phyloP scores from a whole-genome alignment of 2,113 vertebrate species.

The Hippocampus zosterae region DNA sequence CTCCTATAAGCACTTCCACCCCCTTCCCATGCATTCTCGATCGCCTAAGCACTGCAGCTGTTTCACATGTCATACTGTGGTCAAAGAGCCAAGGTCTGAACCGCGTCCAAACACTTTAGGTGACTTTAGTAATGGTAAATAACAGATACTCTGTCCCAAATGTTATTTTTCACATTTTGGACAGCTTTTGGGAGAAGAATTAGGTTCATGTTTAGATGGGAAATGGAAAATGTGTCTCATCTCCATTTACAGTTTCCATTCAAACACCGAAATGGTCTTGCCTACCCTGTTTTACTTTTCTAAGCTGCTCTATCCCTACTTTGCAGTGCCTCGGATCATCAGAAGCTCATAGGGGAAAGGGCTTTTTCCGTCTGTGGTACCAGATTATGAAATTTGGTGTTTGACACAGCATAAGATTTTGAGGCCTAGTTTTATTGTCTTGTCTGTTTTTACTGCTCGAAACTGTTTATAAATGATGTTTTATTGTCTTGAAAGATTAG shows the following conservation, averaged over 20 bases:
- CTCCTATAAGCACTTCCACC: constrained; percentile 17
- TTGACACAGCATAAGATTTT: no score
- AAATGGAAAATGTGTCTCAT: neutral
- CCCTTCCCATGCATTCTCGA: constrained; percentile 24
- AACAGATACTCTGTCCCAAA: neutral
- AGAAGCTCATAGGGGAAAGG: no score
- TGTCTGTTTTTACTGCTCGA: no score
- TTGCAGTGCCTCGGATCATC: no score
- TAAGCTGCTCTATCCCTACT: no score
- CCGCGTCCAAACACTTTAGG: constrained; percentile 21
- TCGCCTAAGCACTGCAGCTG: constrained; percentile 55
- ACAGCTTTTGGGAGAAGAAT: constrained; percentile 11
- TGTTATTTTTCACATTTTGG: neutral
- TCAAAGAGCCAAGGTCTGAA: constrained; percentile 21
- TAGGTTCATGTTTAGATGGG: neutral
- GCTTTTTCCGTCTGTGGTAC: no score
- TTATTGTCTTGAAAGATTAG: no score
- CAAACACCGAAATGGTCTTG: neutral
- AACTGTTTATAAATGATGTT: no score
- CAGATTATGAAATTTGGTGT: no score
- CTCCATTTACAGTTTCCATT: neutral
- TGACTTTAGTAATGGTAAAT: constrained; percentile 27
- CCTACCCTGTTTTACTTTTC: no score
- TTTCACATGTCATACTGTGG: constrained; percentile 28
- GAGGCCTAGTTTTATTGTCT: no score